Evolutionary conservation across 2,888 invertebrate genomes (phyloP).

Genomic region (Chrysopilus asiliformis): DNA sequence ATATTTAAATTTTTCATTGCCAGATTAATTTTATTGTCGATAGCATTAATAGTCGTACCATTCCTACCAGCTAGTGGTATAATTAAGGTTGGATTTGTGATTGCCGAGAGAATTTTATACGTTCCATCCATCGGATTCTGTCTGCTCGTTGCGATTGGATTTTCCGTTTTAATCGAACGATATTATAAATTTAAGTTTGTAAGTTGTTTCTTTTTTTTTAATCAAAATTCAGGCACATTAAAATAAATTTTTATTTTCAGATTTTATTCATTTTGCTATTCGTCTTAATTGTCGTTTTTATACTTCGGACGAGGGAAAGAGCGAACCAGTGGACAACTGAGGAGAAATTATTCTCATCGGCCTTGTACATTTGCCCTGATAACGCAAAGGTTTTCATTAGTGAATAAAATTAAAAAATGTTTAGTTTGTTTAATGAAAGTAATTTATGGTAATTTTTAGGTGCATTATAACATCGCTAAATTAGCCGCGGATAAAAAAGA

Average conservation of each 20-base stretch:
- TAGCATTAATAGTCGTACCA: conserved; percentile 70
- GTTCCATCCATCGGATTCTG: conserved; percentile 97
- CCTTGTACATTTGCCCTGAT: conserved; percentile 73
- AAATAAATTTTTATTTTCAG: conserved; percentile 22
- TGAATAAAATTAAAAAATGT: background rate
- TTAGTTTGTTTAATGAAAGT: conserved; percentile 4
- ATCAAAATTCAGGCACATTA: background rate
- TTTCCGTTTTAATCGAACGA: conserved; percentile 51
- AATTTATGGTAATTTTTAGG: conserved; percentile 6
- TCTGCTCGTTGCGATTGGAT: conserved; percentile 76
- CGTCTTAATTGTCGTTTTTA: conserved; percentile 19
- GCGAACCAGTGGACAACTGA: conserved; percentile 73
- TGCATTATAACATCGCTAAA: conserved; percentile 80
- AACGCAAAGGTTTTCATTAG: conserved; percentile 72
- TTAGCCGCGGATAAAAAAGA: conserved; percentile 63
- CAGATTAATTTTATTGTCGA: conserved; percentile 18
- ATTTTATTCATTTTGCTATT: conserved; percentile 18
- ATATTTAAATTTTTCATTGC: conserved; percentile 7
- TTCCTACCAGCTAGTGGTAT: conserved; percentile 94
- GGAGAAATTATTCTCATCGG: conserved; percentile 63
- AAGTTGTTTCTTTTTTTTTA: conserved; percentile 15
- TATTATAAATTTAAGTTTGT: conserved; percentile 26
- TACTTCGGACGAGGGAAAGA: conserved; percentile 44
- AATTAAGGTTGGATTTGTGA: conserved; percentile 94
- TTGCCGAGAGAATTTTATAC: conserved; percentile 89